These are phyloP conservation scores for Alouatta palliata DNA, from an alignment of 2,113 vertebrate genomes.

Conservation along the genomic window DNA sequence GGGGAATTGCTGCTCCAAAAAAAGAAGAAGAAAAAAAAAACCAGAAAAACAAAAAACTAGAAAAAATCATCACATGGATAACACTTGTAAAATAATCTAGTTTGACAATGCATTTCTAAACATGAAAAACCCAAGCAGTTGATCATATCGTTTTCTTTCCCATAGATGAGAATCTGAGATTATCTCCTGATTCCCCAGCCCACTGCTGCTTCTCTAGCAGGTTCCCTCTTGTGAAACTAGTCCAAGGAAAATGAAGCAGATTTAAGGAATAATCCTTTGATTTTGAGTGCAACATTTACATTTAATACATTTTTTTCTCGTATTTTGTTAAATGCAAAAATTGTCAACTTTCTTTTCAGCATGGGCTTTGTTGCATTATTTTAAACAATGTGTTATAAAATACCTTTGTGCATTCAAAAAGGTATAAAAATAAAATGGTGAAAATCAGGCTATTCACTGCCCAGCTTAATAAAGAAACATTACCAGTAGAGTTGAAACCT, in stretches of 20 bases:
- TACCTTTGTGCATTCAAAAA: background rate
- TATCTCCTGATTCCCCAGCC: background rate
- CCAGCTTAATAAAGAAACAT: background rate
- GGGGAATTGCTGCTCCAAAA: background rate
- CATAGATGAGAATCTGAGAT: background rate
- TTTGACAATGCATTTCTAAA: slow-evolving; percentile 21
- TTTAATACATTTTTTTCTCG: slow-evolving; percentile 32
- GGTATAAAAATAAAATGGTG: background rate
- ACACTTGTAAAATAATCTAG: background rate
- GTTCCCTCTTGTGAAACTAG: background rate
- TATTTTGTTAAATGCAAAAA: background rate
- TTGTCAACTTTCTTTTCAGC: slow-evolving; percentile 14
- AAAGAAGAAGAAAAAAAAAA: background rate
- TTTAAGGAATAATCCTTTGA: slow-evolving; percentile 15
- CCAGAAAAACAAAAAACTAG: background rate
- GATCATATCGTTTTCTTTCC: slow-evolving; percentile 7
- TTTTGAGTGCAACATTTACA: background rate
- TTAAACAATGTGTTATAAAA: background rate
- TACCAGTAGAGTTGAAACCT: background rate
- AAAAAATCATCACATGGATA: background rate
- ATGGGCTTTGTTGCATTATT: background rate
- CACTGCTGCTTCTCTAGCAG: background rate
- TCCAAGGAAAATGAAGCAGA: background rate
- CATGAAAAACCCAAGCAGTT: background rate
- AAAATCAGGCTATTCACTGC: slow-evolving; percentile 13